Evolutionary conservation across 2,113 vertebrate species (phyloP), one percentile per base, ranked within the genome.

Genomic region (Pan paniscus): DNA sequence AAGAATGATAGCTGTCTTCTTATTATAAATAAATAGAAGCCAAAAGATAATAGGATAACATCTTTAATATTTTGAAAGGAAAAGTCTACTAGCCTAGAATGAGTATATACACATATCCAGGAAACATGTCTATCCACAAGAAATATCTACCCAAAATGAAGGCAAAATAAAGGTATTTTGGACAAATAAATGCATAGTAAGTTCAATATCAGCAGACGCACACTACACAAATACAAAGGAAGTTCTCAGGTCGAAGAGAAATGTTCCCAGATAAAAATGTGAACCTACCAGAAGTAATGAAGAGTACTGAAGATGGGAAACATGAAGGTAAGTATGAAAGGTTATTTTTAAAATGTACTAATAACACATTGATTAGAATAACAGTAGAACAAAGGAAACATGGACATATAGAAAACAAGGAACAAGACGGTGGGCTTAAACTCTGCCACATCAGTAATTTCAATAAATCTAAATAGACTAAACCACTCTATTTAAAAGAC

Each of bases 401-500:
- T 30, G 6, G 2, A 70, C 20, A 9, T 30, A 91, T 25, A 70
- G 16, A 90, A 57, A 90, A 48, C 32, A 30, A 92, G 46, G 8
- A 79, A 20, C 9, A 80, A 52, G 40, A 32, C 1, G 18, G 35
- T 40, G 76, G 8, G 3, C 10, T 76, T 84, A 27, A 76, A 43
- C 13, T 12, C 4, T 76, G 48, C 30, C 20, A 55, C n/a, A 55
- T 67, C 46, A 90, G 30, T 25, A 81, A 88, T 38, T 83, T 35
- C 17, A 83, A 57, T 82, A 82, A 38, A 82, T 8, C 52, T 48
- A 48, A 35, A 17, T 46, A 48, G 8, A 52, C 8, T 43, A 40
- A 93, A 85, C 14, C 30, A 70, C 40, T 90, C 11, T 93, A n/a
- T 93, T 90, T 85, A 72, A 93, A 93, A 72, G 46, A 79, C 22